Base-by-base conservation (phyloP, 2,888 invertebrate species). In the Mycogona germanica region DNA sequence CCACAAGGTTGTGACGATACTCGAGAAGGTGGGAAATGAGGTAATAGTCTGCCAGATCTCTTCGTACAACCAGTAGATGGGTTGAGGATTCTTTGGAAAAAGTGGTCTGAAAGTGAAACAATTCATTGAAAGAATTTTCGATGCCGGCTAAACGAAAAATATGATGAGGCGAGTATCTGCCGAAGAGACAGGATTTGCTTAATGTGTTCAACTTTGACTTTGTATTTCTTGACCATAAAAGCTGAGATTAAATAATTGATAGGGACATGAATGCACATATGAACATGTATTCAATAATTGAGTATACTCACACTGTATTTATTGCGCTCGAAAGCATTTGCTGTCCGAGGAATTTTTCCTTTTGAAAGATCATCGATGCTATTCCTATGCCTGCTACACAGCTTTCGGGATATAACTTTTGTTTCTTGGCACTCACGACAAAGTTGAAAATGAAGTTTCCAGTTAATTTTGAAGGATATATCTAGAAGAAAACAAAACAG, bases 381-480 rank as follows among this genome's bases (percentile, higher is more conserved):
- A 54, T 40, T 1, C 54, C 54, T 3, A 54, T 42, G 2, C 54
- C 54, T 3, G 54, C 29, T 25, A 54, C 40, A 32, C 54, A 54
- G 37, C 48, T 49, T 28, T 54, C 54, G 7, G 54, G 54, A 41
- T 54, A 54, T 17, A 54, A 49, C 19, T 28, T 49, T 21, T 37
- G 32, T 12, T 49, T 49, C 25, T 49, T 48, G 25, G 30, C 4
- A 30, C 52, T 45, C 23, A 54, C 54, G n/a, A 54, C 41, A 30
- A 54, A 54, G 28, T 54, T 54, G 32, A 54, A 54, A 25, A 54
- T 49, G 47, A 54, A 54, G 25, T 54, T 54, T 23, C 54, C 54
- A 17, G 47, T 32, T 19, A 54, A 29, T 32, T 48, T 48, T 6
- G 40, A 29, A 14, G 54, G 54, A 17, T 54, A 54, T 30, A 40